Percentiles rank a stretch among this genome's conserved stretches.
phyloP scores from a whole-genome alignment of 2,888 invertebrate genomes.

The Conops quadrifasciatus region DNA sequence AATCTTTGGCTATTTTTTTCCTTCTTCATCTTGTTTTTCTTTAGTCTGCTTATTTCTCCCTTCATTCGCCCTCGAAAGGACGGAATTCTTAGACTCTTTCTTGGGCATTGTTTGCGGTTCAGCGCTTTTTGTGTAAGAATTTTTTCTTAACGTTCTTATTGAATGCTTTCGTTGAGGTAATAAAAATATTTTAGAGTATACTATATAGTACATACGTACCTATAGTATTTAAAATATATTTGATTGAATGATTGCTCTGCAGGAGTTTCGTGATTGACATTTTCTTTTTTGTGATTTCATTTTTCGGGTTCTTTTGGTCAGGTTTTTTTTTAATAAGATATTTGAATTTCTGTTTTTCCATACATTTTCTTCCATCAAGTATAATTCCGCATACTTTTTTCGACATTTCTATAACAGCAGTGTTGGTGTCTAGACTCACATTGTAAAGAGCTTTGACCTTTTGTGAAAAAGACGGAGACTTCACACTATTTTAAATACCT shows the following conservation, averaged over 20 bases:
- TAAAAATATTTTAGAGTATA: neutral
- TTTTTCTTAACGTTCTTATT: neutral
- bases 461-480: too few relatives aligned
- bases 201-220: too few relatives aligned
- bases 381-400: too few relatives aligned
- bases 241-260: neutral
- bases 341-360: too few relatives aligned
- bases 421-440: too few relatives aligned
- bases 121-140: neutral
- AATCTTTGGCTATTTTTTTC: neutral
- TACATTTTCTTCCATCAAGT: too few relatives aligned
- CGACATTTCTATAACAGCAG: too few relatives aligned
- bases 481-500: too few relatives aligned
- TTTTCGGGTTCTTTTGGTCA: neutral
- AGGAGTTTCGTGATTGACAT: neutral
- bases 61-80: too few relatives aligned
- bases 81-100: neutral
- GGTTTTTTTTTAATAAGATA: too few relatives aligned
- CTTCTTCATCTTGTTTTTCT: neutral
- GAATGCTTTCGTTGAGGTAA: slow-evolving; percentile 9
- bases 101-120: neutral
- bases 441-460: too few relatives aligned
- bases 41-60: neutral
- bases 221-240: slow-evolving; percentile 4
- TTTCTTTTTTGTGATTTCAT: neutral